Base-by-base conservation (phyloP, 2,888 invertebrate species). In the Archaeoteleia sp. region DNA sequence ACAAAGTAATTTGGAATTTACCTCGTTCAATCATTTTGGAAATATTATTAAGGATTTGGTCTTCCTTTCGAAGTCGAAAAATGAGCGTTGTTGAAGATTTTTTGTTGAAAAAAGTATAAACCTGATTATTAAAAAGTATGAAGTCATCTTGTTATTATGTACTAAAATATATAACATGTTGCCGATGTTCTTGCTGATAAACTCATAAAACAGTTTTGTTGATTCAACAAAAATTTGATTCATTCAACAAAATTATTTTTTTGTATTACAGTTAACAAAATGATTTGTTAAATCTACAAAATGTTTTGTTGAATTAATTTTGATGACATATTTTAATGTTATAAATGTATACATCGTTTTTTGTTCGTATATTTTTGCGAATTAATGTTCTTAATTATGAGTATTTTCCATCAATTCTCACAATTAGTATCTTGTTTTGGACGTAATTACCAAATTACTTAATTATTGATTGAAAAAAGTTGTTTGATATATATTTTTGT, bases 331-430 rank as follows among this genome's bases (percentile, higher is more conserved):
- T 63, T 63, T 63, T 43, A 63, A 63, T 55, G 49, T 42, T 54
- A 53, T 53, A 61, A 53, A 46, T 27, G 46, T 12, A 25, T 29
- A 1, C 62, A 54, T 62, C 48, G 48, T 42, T 62, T 54, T 54
- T 53, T 42, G 20, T 37, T 32, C 37, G 40, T 37, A 2, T 14
- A 42, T 12, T 48, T 62, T 62, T 54, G 34, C 42, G 54, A 48
- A 54, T 7, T 63, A 63, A 63, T 63, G 63, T 63, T 63, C 63
- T 55, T 63, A 55, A 63, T 63, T 63, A 66, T 58, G 53, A 53
- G 12, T 49, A 53, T 66, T 60, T 66, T 51, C 54, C 58, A 35
- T 66, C 60, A 53, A 62, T 54, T 48, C 49, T 54, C 34, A 60
- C 58, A 66, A 66, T 66, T 66, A 66, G 66, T 45, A 37, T 48